phyloP scores from a whole-genome alignment of 2,888 invertebrate species.

The Tenodera sinensis region DNA sequence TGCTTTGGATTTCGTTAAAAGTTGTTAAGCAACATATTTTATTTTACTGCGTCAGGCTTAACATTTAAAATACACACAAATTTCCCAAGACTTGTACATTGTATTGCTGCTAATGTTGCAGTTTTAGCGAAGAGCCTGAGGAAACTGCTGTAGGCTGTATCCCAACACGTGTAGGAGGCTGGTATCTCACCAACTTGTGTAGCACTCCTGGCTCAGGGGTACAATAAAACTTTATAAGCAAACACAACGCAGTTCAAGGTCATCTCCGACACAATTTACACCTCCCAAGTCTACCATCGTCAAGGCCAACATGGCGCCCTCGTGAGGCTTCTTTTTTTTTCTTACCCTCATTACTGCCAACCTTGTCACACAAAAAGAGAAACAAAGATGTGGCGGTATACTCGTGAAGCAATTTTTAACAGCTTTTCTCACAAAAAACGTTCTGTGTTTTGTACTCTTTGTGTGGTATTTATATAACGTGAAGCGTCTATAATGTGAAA shows the following conservation, averaged over 20 bases:
- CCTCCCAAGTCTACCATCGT: not conserved
- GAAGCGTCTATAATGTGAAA: too few species aligned
- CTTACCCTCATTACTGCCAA: not conserved
- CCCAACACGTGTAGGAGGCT: not conserved
- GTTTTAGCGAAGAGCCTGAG: not conserved
- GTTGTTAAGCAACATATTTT: too few species aligned
- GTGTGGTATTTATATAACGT: too few species aligned
- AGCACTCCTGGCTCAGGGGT: not conserved
- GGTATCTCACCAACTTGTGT: not conserved
- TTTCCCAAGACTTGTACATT: too few species aligned
- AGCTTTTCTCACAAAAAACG: too few species aligned
- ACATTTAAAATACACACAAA: too few species aligned
- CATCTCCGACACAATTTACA: not conserved
- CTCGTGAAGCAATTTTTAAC: not conserved
- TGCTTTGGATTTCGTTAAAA: too few species aligned
- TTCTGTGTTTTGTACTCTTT: too few species aligned
- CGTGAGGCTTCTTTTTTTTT: not conserved
- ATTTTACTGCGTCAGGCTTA: too few species aligned
- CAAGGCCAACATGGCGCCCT: not conserved
- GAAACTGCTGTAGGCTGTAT: too few species aligned
- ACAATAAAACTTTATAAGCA: not conserved
- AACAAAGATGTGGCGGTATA: not conserved
- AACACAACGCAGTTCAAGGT: not conserved
- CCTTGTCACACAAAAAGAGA: not conserved
- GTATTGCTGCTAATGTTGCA: too few species aligned